Evolutionary conservation across 2,888 invertebrate genomes (phyloP), one percentile per base, ranked within the genome.

Genomic region (Amaurobius ferox): DNA sequence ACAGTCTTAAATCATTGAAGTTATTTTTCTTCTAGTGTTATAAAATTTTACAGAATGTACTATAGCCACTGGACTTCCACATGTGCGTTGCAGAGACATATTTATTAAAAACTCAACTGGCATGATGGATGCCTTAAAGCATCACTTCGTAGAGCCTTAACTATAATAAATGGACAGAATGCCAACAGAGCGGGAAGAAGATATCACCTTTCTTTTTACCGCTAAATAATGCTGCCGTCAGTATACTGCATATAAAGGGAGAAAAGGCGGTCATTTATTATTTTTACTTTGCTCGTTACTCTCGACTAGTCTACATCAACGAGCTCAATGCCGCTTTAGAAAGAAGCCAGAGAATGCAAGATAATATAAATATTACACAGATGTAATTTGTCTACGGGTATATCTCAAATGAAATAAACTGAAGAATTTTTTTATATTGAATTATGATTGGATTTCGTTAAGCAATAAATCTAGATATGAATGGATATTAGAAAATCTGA

Each of bases 181-280:
- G 23, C 55, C 19, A 55, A 55, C 55, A 55, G 55, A 55, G 55
- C 11, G 19, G 55, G 23, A 23, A 23, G 23, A 55, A 23, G 6
- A 9, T 7, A 55, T n/a, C 23, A 6, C 23, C 55, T 23, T 55
- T 55, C 23, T 23, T 55, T 23, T 55, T 55, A 55, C 55, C 16
- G 55, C 55, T 55, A 55, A 55, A 55, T 55, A 55, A 55, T 55
- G 55, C 55, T 23, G 23, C 55, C 55, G 55, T 55, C 55, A 55
- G 23, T 19, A 55, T 55, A 55, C 23, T 23, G 55, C 55, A 55
- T 23, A 23, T 23, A 23, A 23, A 55, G 23, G 23, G 23, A 55
- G 19, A 23, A 23, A 55, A 44, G n/a, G 23, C 19, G 3, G 2
- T 23, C 23, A 55, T 55, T 16, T 23, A 55, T 55, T 55, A 55